Percentiles rank a stretch among this genome's conserved stretches.
Evolutionary conservation across 2,797 vertebrate species (phyloP).

Genomic region (Poeciliopsis paucimaculata): DNA sequence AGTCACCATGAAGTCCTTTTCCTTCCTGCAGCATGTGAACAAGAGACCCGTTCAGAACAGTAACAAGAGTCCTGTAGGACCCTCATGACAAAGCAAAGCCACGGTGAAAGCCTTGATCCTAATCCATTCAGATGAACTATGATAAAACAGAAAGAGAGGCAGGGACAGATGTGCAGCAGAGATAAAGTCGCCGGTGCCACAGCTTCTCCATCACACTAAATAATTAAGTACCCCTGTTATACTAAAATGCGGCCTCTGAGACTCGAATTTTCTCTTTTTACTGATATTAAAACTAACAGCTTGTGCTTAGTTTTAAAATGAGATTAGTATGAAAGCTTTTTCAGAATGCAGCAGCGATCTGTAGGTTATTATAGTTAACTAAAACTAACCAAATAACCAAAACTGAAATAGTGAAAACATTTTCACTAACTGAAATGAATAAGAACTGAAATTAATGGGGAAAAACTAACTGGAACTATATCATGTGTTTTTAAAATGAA

Average conservation of each 20-base stretch:
- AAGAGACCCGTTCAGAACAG: slow-evolving; percentile 19
- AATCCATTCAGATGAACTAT: slow-evolving; percentile 69
- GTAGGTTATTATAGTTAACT: too few species aligned
- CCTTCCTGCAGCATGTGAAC: slow-evolving; percentile 53
- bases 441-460: too few species aligned
- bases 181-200: slow-evolving; percentile 35
- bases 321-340: neutral
- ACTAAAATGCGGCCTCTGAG: neutral
- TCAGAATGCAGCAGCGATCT: slow-evolving; percentile 1
- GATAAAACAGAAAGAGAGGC: slow-evolving; percentile 33
- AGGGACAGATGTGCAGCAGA: slow-evolving; percentile 65
- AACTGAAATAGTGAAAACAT: too few species aligned
- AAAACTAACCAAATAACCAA: too few species aligned
- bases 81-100: slow-evolving; percentile 68
- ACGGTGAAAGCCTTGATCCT: slow-evolving; percentile 62
- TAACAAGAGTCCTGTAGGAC: slow-evolving; percentile 9
- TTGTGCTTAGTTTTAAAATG: slow-evolving; percentile 15
- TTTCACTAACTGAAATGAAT: too few species aligned
- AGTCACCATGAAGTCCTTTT: slow-evolving; percentile 44
- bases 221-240: slow-evolving; percentile 28
- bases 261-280: neutral
- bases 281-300: neutral
- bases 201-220: slow-evolving; percentile 31
- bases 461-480: too few species aligned
- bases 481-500: too few species aligned